These are phyloP conservation scores for Holotrichia oblita DNA, from an alignment of 1,140 invertebrate genomes.

Conservation along the genomic window DNA sequence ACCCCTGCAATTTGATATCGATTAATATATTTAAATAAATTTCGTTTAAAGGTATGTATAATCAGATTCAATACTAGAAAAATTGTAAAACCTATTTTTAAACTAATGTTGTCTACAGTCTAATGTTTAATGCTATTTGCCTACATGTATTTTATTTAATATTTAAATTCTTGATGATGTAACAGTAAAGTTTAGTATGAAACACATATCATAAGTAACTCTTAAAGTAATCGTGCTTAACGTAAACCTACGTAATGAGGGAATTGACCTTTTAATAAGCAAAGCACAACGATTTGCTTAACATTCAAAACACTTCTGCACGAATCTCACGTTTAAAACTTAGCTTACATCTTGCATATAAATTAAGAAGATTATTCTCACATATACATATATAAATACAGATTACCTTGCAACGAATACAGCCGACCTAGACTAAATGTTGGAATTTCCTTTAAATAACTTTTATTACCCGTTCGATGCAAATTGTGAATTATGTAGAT, in stretches of 20 bases:
- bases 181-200: too few species aligned
- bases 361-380: neutral
- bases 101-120: too few species aligned
- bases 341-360: neutral
- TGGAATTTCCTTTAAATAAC: slow-evolving; percentile 4
- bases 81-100: too few species aligned
- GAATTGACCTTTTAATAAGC: slow-evolving; percentile 20
- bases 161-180: too few species aligned
- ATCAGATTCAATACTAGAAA: too few species aligned
- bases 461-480: neutral
- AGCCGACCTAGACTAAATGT: neutral
- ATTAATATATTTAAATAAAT: too few species aligned
- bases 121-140: too few species aligned
- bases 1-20: too few species aligned
- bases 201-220: too few species aligned
- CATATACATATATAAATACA: neutral
- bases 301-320: neutral
- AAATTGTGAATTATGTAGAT: neutral
- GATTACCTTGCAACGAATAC: neutral
- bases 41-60: too few species aligned
- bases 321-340: slow-evolving; percentile 8
- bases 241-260: neutral
- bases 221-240: too few species aligned
- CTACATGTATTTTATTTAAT: too few species aligned
- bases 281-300: neutral